Base-by-base conservation (phyloP, 2,888 invertebrate species). In the Ennomos erosarius region DNA sequence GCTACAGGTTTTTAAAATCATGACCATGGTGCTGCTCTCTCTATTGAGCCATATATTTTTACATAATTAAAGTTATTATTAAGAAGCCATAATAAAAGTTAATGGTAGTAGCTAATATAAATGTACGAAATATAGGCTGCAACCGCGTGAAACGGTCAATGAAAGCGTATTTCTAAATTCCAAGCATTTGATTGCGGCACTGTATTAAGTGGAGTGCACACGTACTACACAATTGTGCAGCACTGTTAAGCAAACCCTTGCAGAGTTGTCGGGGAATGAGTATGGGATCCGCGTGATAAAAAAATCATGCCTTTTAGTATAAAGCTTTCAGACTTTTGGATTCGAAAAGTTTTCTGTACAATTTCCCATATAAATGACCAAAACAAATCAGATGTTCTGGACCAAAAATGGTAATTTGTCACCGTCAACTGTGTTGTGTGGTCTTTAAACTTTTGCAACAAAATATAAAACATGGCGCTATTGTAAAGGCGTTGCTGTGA, bases 211-310 rank as follows among this genome's bases (percentile, higher is more conserved):
- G 64, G 67, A 64, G 70, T 67, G 56, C 66, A 58, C 52, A 62
- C 61, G 66, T 39, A 52, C 59, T 59, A 68, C 67, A 81, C 81
- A 78, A 62, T 39, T 52, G 59, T 59, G 69, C 67, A 81, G 69
- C 67, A 81, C 81, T 78, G 81, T 68, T 70, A 79, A 76, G 82
- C 75, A 75, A 67, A 69, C 62, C 54, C 59, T 59, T 51, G 26
- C 26, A 26, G 55, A 60, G 62, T 46, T n/a, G 65, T 75, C 76
- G 73, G 71, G 74, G 73, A 75, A 75, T 76, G 37, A 51, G 45
- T 36, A 26, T 8, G 26, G 11, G 50, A 56, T 26, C 16, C 5
- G 6, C 6, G 26, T 26, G 6, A 26, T 16, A 16, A 16, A 16
- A 3, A 16, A 16, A 16, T 3, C 16, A 16, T 16, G 16, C 1